Evolutionary conservation across 2,113 vertebrate species (phyloP), one percentile per base, ranked within the genome.

Genomic region (Muscicapa adusta): DNA sequence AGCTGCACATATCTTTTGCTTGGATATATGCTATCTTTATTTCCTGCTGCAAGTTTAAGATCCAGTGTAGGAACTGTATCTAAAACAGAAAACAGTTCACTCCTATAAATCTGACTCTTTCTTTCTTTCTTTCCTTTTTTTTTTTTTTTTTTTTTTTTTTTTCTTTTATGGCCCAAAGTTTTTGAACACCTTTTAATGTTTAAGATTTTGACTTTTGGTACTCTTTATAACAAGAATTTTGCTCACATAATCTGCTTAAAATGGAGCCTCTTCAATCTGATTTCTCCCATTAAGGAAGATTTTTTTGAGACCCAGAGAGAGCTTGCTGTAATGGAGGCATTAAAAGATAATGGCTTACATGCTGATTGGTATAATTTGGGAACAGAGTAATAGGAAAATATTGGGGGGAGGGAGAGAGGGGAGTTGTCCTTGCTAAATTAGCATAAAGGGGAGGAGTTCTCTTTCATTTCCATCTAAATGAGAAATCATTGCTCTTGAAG

Each of bases 361-460:
- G 94, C 91, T 96, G 88, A 96, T 95, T 96, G 95, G 94, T 95
- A 93, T 96, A 96, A 97, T 96, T 96, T 97, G 91, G 86, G 88
- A 93, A 43, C 71, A 75, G 62, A 82, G 92, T 94, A 96, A 96
- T 88, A 94, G 90, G 74, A 89, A 92, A 96, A 96, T 95, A 90
- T 83, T 91, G 89, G 85, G 88, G 58, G 77, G 50, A 86, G 65
- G 54, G 63, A 78, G 29, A 58, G 54, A 89, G 66, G 24, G 71
- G 68, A 88, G 85, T 71, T 94, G 85, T 77, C 88, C 88, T 91
- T 68, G 63, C 77, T 92, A 71, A 88, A 92, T 89, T 92, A 95
- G 56, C 34, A 11, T 84, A 96, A 97, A 91, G 86, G 70, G 88
- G 95, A 95, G 93, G 90, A 95, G 91, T 88, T 76, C 47, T 84